These are phyloP conservation scores for Ferrisia virgata DNA, from an alignment of 2,888 invertebrate species.

Conservation along the genomic window DNA sequence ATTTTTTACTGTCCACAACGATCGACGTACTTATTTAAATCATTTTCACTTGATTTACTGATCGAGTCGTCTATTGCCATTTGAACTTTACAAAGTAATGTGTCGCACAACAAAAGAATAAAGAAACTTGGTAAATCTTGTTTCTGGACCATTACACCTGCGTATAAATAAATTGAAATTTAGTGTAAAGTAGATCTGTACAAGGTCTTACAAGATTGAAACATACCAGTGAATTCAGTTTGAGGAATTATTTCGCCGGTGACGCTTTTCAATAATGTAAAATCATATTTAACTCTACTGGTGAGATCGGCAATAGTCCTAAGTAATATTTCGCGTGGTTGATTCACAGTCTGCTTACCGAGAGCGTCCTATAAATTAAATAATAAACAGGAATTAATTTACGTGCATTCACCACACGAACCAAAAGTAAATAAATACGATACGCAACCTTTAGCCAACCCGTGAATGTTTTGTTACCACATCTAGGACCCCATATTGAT, in stretches of 20 bases:
- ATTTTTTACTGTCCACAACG: not conserved
- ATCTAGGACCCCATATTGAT: conserved; percentile 83
- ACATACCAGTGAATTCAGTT: not conserved
- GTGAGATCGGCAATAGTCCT: conserved; percentile 37
- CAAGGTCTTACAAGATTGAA: not conserved
- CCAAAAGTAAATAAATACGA: too few species aligned
- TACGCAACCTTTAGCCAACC: conserved; percentile 85
- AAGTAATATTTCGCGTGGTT: conserved; percentile 23
- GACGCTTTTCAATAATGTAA: conserved; percentile 28
- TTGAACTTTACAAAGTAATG: conserved; percentile 36
- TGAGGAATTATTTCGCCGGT: conserved; percentile 34
- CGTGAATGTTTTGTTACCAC: conserved; percentile 77
- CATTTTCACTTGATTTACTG: conserved; percentile 38
- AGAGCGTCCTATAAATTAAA: conserved; percentile 10
- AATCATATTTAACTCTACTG: conserved; percentile 36
- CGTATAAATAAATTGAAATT: too few species aligned
- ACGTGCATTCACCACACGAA: not conserved
- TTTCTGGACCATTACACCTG: conserved; percentile 29
- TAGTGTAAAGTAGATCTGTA: not conserved
- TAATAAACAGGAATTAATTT: not conserved
- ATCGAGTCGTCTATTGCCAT: conserved; percentile 36
- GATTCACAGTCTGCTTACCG: conserved; percentile 33
- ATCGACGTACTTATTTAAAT: conserved; percentile 12
- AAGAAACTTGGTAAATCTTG: conserved; percentile 35
- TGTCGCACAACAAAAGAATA: conserved; percentile 27